Evolutionary conservation across 2,888 invertebrate genomes (phyloP).

Genomic region (Oxystoma pomonae): DNA sequence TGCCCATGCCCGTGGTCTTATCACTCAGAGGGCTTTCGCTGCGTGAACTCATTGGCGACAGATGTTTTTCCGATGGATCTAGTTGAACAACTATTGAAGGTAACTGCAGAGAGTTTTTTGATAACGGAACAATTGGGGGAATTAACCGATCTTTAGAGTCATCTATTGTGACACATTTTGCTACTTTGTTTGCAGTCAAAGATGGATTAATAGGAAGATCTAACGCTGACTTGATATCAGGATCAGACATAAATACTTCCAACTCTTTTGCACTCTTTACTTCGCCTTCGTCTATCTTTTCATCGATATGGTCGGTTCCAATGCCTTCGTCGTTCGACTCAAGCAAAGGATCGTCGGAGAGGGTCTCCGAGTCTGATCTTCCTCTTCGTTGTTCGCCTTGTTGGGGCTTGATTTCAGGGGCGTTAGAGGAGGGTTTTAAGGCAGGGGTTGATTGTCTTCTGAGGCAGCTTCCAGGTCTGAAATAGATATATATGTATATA

Average conservation of each 20-base stretch:
- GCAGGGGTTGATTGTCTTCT: slow-evolving; percentile 57
- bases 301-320: slow-evolving; percentile 66
- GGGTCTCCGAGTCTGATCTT: slow-evolving; percentile 69
- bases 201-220: slow-evolving; percentile 46
- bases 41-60: slow-evolving; percentile 73
- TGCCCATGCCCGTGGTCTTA: slow-evolving; percentile 58
- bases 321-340: slow-evolving; percentile 77
- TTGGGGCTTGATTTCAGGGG: background rate
- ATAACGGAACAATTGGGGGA: slow-evolving; percentile 28
- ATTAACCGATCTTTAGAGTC: slow-evolving; percentile 48
- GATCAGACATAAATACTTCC: slow-evolving; percentile 49
- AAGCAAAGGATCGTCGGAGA: slow-evolving; percentile 66
- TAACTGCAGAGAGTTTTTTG: slow-evolving; percentile 53
- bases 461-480: slow-evolving; percentile 45
- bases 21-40: slow-evolving; percentile 77
- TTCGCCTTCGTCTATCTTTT: slow-evolving; percentile 68
- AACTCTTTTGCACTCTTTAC: slow-evolving; percentile 63
- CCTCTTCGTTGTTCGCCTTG: slow-evolving; percentile 51
- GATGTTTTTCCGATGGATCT: slow-evolving; percentile 42
- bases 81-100: slow-evolving; percentile 59
- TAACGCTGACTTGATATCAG: slow-evolving; percentile 44
- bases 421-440: slow-evolving; percentile 54
- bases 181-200: slow-evolving; percentile 51
- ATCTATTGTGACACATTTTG: slow-evolving; percentile 56
- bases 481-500: slow-evolving; percentile 27